Evolutionary conservation across 1,140 invertebrate genomes (phyloP).

Genomic region (Drosophila pruinosa): DNA sequence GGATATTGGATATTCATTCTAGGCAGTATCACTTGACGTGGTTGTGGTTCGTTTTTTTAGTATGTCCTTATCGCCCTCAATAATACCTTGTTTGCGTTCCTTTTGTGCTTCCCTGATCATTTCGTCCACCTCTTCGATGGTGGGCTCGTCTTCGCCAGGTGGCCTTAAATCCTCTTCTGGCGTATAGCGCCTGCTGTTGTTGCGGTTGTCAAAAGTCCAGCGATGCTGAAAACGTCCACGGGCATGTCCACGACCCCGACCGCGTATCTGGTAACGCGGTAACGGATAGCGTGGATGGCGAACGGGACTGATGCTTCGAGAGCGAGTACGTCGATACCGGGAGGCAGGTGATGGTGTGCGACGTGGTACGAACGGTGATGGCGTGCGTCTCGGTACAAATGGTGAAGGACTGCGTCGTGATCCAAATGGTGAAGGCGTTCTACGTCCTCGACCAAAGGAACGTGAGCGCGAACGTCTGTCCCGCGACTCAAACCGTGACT

Average conservation of each 20-base stretch:
- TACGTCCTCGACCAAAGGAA: constrained; percentile 46
- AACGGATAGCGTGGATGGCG: constrained; percentile 30
- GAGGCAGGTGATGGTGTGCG: constrained; percentile 46
- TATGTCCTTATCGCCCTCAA: constrained; percentile 83
- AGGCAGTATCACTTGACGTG: constrained; percentile 17
- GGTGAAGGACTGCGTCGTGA: constrained; percentile 51
- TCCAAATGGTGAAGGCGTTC: constrained; percentile 50
- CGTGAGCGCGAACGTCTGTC: constrained; percentile 49
- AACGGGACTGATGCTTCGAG: constrained; percentile 61
- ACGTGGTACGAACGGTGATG: constrained; percentile 54
- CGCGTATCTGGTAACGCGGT: constrained; percentile 21
- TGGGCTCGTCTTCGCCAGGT: constrained; percentile 32
- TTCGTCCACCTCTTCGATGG: constrained; percentile 84
- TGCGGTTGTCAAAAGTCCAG: constrained; percentile 30
- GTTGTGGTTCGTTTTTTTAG: constrained; percentile 47
- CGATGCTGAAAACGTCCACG: constrained; percentile 36
- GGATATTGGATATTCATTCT: not conserved
- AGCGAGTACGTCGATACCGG: constrained; percentile 49
- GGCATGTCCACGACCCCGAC: constrained; percentile 44
- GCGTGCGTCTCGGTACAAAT: constrained; percentile 24
- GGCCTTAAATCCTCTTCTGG: constrained; percentile 22
- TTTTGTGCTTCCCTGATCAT: constrained; percentile 84
- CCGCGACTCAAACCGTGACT: constrained; percentile 29
- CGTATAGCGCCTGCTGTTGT: constrained; percentile 28
- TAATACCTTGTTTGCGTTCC: constrained; percentile 84